Conservation (phyloP, 2,113 vertebrate genomes). For the Tichodroma muraria region DNA sequence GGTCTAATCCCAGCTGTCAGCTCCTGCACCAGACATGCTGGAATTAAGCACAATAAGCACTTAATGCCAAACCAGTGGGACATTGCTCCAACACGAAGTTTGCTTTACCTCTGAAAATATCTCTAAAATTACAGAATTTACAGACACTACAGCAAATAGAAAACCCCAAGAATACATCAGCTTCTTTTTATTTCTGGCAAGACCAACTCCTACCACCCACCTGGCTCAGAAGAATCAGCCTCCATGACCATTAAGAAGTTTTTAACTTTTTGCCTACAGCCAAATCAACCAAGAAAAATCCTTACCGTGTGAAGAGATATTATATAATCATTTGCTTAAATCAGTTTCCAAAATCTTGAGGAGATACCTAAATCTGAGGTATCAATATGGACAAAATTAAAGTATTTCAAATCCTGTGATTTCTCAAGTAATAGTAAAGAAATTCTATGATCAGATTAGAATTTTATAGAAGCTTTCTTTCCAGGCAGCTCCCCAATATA, state of each 20-base stretch:
- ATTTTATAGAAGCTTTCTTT: slow-evolving; percentile 23
- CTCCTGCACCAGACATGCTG: not conserved
- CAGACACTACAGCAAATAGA: not conserved
- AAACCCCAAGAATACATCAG: not conserved
- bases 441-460: not conserved
- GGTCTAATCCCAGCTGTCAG: not conserved
- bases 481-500: slow-evolving; percentile 24
- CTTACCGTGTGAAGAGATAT: not conserved
- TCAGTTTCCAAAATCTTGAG: not conserved
- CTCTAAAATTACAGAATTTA: not conserved
- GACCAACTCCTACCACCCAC: not conserved
- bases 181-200: not conserved
- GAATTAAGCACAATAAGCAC: not conserved
- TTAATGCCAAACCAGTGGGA: not conserved
- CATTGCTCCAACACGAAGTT: not conserved
- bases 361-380: not conserved
- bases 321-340: not conserved
- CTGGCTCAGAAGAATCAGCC: not conserved
- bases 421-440: slow-evolving; percentile 5
- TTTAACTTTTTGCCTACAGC: not conserved
- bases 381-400: not conserved
- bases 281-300: not conserved
- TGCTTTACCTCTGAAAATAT: not conserved
- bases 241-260: not conserved
- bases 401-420: not conserved